A percentile compares a stretch with the other conserved stretches of the same genome.
These are phyloP conservation scores for Pseudobourletiella spinata DNA, from an alignment of 1,140 invertebrate genomes.

Conservation along the genomic window DNA sequence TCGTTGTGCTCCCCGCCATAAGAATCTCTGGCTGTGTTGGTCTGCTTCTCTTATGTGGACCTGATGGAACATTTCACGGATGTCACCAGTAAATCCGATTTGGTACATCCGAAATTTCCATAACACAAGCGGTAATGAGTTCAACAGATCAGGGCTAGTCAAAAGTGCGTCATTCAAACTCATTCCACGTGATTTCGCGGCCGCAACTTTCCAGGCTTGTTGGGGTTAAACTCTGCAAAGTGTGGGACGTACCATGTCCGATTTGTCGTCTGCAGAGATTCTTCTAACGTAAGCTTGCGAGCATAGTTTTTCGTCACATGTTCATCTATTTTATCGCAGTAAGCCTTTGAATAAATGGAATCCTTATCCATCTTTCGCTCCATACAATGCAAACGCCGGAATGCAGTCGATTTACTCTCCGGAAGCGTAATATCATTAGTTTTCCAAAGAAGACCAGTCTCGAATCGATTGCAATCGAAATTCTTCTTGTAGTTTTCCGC, in stretches of 20 bases:
- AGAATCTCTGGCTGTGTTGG: background rate
- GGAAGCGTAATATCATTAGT: constrained; percentile 4
- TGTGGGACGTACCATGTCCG: constrained; percentile 34
- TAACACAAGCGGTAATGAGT: constrained; percentile 32
- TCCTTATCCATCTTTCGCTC: constrained; percentile 15
- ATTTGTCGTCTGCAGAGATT: background rate
- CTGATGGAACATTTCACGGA: too few relatives aligned
- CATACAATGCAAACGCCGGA: background rate
- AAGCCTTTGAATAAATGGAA: background rate
- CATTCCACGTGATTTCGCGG: too few relatives aligned
- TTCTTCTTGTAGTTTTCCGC: constrained; percentile 5
- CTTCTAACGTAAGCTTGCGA: constrained; percentile 2
- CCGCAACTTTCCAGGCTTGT: too few relatives aligned
- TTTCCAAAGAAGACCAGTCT: constrained; percentile 21
- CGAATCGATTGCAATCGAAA: constrained; percentile 12
- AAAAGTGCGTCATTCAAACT: constrained; percentile 32
- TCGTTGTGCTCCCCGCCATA: background rate
- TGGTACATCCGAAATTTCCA: constrained; percentile 34
- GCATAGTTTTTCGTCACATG: constrained; percentile 16
- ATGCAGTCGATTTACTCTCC: background rate
- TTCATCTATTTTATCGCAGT: background rate
- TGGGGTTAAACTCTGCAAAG: constrained; percentile 33
- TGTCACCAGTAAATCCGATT: constrained; percentile 36
- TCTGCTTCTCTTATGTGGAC: background rate
- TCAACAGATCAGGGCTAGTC: constrained; percentile 35